Base-by-base conservation (phyloP, 2,888 invertebrate genomes). In the Dicyrtoma fusca region DNA sequence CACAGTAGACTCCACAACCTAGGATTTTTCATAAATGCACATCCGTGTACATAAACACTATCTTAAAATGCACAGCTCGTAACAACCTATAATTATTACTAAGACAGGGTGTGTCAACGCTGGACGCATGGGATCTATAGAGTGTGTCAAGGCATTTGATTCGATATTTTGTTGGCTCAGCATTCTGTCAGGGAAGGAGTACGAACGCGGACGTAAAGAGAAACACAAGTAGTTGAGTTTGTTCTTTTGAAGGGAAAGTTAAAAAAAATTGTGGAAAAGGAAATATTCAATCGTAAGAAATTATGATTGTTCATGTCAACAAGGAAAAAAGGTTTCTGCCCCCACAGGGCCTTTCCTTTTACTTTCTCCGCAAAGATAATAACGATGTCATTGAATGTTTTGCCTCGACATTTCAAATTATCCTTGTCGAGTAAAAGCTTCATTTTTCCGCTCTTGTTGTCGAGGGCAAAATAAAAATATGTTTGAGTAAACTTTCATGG, bases 1-100 rank as follows among this genome's bases (percentile, higher is more conserved):
- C 64, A 75, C 71, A 17, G 70, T 64, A 26, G 75, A 51, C 44
- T 75, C 77, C n/a, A 77, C 17, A 45, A 69, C 34, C 69, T 51
- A n/a, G 63, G 71, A 76, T 23, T 34, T 34, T 1, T 11, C 49
- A 17, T 19, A 17, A 55, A 26, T 70, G 14, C 42, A 69, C 45
- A 44, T n/a, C n/a, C n/a, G n/a, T n/a, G n/a, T n/a, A n/a, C n/a
- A n/a, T n/a, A n/a, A n/a, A n/a, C n/a, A n/a, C n/a, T n/a, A n/a
- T n/a, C n/a, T n/a, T n/a, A n/a, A n/a, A n/a, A n/a, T n/a, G n/a
- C n/a, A n/a, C n/a, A n/a, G n/a, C n/a, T n/a, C n/a, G n/a, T n/a
- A n/a, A n/a, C n/a, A n/a, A n/a, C n/a, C n/a, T n/a, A n/a, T n/a
- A n/a, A n/a, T n/a, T n/a, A n/a, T n/a, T n/a, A n/a, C n/a, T n/a